A percentile compares a stretch with the other conserved stretches of the same genome.
Conservation (phyloP, 2,888 invertebrate species). For the Trichogramma evanescens region DNA sequence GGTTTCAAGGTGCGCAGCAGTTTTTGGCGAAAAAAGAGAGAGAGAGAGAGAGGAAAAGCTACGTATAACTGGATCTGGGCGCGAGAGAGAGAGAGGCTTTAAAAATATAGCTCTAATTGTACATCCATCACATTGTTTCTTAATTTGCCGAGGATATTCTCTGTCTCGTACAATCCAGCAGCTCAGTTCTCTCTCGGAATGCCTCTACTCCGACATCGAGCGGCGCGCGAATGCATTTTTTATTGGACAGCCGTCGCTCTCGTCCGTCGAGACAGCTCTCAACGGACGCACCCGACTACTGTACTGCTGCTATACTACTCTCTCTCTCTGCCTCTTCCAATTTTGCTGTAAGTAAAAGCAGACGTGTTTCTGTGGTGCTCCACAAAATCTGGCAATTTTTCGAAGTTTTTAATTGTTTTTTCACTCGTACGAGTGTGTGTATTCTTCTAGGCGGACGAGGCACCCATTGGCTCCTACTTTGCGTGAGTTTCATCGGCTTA, state of each 20-base stretch:
- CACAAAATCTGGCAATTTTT: too few relatives aligned
- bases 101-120: too few relatives aligned
- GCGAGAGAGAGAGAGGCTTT: too few relatives aligned
- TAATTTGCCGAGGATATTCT: neutral
- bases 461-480: too few relatives aligned
- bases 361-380: too few relatives aligned
- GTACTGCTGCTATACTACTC: neutral
- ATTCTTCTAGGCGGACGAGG: too few relatives aligned
- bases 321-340: neutral
- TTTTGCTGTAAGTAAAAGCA: too few relatives aligned
- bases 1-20: too few relatives aligned
- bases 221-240: slow-evolving; percentile 14
- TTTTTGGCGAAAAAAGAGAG: neutral
- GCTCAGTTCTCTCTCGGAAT: neutral
- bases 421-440: too few relatives aligned
- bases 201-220: slow-evolving; percentile 28
- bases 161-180: neutral
- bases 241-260: slow-evolving; percentile 10
- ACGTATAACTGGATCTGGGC: slow-evolving; percentile 3
- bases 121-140: too few relatives aligned
- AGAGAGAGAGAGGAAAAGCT: neutral
- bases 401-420: too few relatives aligned
- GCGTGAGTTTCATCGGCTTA: too few relatives aligned
- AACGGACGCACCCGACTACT: neutral
- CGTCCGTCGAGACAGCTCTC: neutral